These are phyloP conservation scores for Nothoprocta pentlandii DNA, from an alignment of 2,113 vertebrate species.

Conservation along the genomic window DNA sequence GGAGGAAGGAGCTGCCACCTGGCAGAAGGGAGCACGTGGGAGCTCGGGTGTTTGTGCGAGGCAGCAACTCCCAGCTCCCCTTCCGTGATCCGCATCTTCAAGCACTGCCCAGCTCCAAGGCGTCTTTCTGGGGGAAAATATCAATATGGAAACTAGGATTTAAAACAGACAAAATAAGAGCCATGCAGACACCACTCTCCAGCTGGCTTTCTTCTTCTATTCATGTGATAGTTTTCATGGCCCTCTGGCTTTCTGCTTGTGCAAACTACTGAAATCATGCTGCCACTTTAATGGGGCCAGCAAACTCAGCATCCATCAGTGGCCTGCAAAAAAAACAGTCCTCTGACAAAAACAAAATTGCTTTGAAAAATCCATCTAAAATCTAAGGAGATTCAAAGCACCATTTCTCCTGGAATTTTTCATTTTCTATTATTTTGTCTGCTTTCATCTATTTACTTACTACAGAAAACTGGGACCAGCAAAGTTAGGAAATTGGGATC, in stretches of 20 bases:
- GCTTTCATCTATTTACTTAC: constrained; percentile 2
- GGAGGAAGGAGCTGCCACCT: neutral
- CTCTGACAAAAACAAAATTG: neutral
- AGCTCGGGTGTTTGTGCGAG: neutral
- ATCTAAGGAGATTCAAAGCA: neutral
- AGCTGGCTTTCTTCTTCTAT: constrained; percentile 30
- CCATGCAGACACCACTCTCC: constrained; percentile 3
- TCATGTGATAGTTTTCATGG: constrained; percentile 5
- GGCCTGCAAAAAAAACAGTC: neutral
- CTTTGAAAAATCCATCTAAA: constrained; percentile 14
- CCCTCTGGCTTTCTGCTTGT: constrained; percentile 15
- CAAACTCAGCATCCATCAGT: neutral
- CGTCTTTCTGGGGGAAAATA: neutral
- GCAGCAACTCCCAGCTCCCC: neutral
- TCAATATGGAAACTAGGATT: constrained; percentile 4
- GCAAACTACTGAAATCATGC: neutral
- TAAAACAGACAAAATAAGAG: neutral
- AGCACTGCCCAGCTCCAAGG: neutral
- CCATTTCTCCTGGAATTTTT: neutral
- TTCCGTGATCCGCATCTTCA: neutral
- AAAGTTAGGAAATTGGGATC: neutral
- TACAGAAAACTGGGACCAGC: neutral
- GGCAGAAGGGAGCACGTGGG: neutral
- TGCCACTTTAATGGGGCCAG: neutral
- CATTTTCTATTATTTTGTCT: neutral